A percentile compares a stretch with the other conserved stretches of the same genome.
Conservation (phyloP, 2,113 vertebrate species). For the Anas platyrhynchos region DNA sequence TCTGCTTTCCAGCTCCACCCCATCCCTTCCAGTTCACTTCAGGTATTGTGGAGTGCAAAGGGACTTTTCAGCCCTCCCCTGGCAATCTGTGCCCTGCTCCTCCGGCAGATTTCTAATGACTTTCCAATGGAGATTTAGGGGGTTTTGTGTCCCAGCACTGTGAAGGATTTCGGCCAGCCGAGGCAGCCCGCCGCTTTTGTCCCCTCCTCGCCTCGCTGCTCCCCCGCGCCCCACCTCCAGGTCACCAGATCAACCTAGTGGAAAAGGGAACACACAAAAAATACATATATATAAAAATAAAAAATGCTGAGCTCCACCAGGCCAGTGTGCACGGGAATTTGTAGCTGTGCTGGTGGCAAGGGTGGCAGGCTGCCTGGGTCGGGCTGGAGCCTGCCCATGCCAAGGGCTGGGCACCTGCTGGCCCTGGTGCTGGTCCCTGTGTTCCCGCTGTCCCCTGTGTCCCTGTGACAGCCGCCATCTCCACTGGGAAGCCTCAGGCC, state of each 20-base stretch:
- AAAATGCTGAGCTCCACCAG: neutral
- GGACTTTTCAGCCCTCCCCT: conserved; percentile 76
- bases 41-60: conserved; percentile 86
- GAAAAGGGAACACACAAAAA: neutral
- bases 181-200: conserved; percentile 37
- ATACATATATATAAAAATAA: neutral
- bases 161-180: conserved; percentile 59
- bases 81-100: conserved; percentile 85
- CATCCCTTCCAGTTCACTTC: conserved; percentile 87
- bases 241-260: neutral
- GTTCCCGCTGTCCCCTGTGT: no score
- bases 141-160: conserved; percentile 41
- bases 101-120: conserved; percentile 90
- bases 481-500: no score
- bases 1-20: conserved; percentile 82
- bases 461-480: no score
- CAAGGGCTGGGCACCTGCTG: neutral
- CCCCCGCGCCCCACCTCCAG: neutral
- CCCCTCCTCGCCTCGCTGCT: neutral
- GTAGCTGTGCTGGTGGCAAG: conserved; percentile 51
- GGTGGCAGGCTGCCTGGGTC: no score
- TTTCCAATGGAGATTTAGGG: conserved; percentile 90
- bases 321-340: conserved; percentile 57
- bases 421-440: no score
- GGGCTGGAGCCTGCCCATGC: no score